Base-by-base conservation (phyloP, 2,113 vertebrate species). In the Pollimyrus isidori region DNA sequence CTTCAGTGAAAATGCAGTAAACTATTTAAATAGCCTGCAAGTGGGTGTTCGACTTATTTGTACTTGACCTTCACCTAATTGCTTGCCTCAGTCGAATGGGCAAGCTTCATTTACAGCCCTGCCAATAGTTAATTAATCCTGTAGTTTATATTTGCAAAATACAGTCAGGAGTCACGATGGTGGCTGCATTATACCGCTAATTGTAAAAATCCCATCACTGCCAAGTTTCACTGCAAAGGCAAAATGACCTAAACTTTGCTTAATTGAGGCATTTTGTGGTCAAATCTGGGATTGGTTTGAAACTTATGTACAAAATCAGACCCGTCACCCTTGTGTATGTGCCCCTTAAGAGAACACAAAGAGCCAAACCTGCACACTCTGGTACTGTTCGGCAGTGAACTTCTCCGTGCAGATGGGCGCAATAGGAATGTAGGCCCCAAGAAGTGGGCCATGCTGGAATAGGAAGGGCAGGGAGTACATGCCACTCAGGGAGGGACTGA, bases 381-480 rank as follows among this genome's bases (percentile, higher is more conserved):
- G 91, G 89, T 99, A 99, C 93, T 97, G 96, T 46, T 96, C 93
- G 0, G 90, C 93, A 0, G 90, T 93, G 94, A 99, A 97, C 89
- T 97, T 98, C 7, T 99, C 98, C 0, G 98, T 99, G 94, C 98
- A 99, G 95, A 99, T 98, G 82, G 98, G 98, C 3, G 98, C 98
- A 26, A 99, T 95, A 0, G 98, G 98, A 65, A 99, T 91, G 15
- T 97, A 99, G 9, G 96, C 98, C 88, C 94, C 96, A 21, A 99
- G 69, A 91, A 96, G 94, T 11, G 95, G 92, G 76, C 92, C 94
- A 88, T 97, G 95, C 90, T 97, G 95, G 1, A 95, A 92, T 89
- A 99, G 95, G 95, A 98, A 97, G 1, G 98, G 97, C 89, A 99
- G 95, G 0, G 98, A 97, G 92, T 99, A 99, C 97, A 98, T 99